phyloP scores from a whole-genome alignment of 92 coral and sea anemone species.

The Epizoanthus illoricatus region DNA sequence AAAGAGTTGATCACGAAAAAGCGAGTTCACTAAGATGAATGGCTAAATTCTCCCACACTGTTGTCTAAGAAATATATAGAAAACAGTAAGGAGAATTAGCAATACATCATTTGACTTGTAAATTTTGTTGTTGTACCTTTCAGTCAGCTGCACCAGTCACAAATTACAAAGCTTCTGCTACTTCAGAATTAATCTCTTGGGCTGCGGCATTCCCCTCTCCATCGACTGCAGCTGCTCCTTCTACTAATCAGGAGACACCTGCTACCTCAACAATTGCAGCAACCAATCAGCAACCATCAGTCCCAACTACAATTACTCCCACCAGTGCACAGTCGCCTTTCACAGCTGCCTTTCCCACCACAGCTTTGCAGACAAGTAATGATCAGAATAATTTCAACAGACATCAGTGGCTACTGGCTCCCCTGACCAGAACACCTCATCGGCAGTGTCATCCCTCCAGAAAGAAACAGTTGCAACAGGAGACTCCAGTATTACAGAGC shows the following conservation, averaged over 20 bases:
- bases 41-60: no score
- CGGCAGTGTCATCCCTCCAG: not conserved
- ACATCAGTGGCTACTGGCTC: slow-evolving; percentile 2
- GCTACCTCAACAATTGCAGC: not conserved
- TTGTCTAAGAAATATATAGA: no score
- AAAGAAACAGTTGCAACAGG: not conserved
- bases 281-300: not conserved
- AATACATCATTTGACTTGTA: not conserved
- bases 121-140: slow-evolving; percentile 1
- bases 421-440: not conserved
- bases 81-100: not conserved
- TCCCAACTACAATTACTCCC: slow-evolving; percentile 8
- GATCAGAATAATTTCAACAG: not conserved
- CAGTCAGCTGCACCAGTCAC: slow-evolving; percentile 89
- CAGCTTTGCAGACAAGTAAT: slow-evolving; percentile 3
- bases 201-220: slow-evolving; percentile 69
- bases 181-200: slow-evolving; percentile 78
- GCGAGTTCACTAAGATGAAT: no score
- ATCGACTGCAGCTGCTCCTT: slow-evolving; percentile 18
- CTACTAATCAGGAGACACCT: slow-evolving; percentile 9
- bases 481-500: slow-evolving; percentile 1
- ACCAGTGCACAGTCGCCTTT: slow-evolving; percentile 6
- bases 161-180: slow-evolving; percentile 50
- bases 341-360: slow-evolving; percentile 15
- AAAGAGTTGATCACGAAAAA: no score